A percentile compares a stretch with the other conserved stretches of the same genome.
phyloP scores from a whole-genome alignment of 2,888 invertebrate species.

The Campaea margaritaria region DNA sequence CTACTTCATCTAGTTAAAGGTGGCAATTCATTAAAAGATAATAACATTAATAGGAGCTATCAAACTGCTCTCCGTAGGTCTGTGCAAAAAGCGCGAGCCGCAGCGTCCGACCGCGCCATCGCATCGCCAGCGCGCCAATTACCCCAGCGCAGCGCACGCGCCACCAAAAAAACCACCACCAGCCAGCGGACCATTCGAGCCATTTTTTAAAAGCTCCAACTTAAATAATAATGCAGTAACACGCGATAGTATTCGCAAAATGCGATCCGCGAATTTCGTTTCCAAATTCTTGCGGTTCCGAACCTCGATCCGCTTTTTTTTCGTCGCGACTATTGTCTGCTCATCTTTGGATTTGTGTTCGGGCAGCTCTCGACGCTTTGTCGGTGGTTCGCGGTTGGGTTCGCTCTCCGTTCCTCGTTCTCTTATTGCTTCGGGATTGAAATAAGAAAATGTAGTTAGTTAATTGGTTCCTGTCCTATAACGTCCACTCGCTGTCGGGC shows the following conservation, averaged over 20 bases:
- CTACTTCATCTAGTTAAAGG: slow-evolving; percentile 19
- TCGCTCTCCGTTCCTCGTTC: slow-evolving; percentile 19
- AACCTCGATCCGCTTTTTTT: slow-evolving; percentile 69
- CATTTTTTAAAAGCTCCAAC: slow-evolving; percentile 78
- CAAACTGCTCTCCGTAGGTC: slow-evolving; percentile 47
- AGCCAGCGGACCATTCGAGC: slow-evolving; percentile 64
- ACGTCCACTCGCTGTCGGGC: slow-evolving; percentile 39
- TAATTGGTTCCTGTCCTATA: slow-evolving; percentile 63
- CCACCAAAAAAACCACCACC: slow-evolving; percentile 73
- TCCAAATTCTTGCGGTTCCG: slow-evolving; percentile 74
- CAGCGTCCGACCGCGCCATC: slow-evolving; percentile 50
- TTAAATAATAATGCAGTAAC: slow-evolving; percentile 85
- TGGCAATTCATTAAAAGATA: slow-evolving; percentile 26
- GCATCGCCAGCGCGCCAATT: slow-evolving; percentile 80
- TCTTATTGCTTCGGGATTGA: slow-evolving; percentile 47
- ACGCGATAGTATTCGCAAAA: slow-evolving; percentile 84
- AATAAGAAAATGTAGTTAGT: slow-evolving; percentile 57
- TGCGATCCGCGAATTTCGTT: slow-evolving; percentile 83
- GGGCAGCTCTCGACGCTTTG: slow-evolving; percentile 53
- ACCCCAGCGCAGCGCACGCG: slow-evolving; percentile 82
- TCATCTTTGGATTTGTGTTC: slow-evolving; percentile 67
- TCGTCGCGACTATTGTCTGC: slow-evolving; percentile 78
- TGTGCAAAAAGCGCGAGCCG: slow-evolving; percentile 62
- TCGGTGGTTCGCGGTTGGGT: slow-evolving; percentile 47
- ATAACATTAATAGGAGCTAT: slow-evolving; percentile 53